Evolutionary conservation across 2,113 vertebrate genomes (phyloP), one percentile per base, ranked within the genome.

Genomic region (Heloderma charlesbogerti): DNA sequence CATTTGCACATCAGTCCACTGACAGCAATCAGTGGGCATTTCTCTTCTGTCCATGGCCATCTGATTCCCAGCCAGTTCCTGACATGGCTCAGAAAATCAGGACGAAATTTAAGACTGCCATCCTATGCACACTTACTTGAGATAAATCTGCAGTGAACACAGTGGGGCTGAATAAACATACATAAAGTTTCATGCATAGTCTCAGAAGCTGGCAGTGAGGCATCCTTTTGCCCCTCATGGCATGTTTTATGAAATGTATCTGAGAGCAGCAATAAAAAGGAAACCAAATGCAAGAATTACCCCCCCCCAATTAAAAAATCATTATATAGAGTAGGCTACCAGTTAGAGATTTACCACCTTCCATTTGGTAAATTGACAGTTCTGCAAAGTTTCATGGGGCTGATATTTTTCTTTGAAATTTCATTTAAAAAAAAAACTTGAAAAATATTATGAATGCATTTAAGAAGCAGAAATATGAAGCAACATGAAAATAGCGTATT

Each of bases 141-240:
- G 20, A 63, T n/a, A 12, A 63, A 43, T 66, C 57, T 3, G n/a
- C 81, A 84, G 12, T 66, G n/a, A 84, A 63, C 12, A 1, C 6
- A 40, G 37, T 40, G 81, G n/a, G 37, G 66, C 60, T 84, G 22
- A 45, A 27, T 6, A 67, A 57, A 45, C 27, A 15, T 29, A 43
- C 2, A 48, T 9, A 67, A 40, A 31, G 13, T 40, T 20, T 12
- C 6, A 8, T 77, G 72, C 13, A 3, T 40, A 0, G 22, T 86
- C 91, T 88, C 86, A 84, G 77, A 81, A 29, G 45, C 80, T 88
- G 88, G 48, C 69, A 66, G 0, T 48, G 16, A 84, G 85, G 91
- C 80, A 90, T 57, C 69, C 93, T 86, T 88, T 91, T 93, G 63
- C 27, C 93, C 4, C 15, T 20, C 15, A 71, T 0, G 1, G 9